Evolutionary conservation across 2,113 vertebrate genomes (phyloP).

Genomic region (Pollimyrus isidori): DNA sequence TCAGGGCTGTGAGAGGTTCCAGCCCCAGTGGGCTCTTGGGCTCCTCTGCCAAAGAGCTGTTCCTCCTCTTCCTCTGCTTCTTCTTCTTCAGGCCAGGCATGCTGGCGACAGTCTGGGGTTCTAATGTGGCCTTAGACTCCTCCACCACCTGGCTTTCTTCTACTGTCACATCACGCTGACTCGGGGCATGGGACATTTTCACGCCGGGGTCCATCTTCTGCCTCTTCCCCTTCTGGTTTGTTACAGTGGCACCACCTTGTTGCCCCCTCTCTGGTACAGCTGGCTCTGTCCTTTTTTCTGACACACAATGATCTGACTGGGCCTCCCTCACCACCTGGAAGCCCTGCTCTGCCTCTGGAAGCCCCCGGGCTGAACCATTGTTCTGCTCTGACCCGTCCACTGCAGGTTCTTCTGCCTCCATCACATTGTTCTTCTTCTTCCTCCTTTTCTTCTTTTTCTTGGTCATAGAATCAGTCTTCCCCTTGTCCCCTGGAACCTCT

Average conservation of each 20-base stretch:
- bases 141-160: not conserved
- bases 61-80: conserved; percentile 9
- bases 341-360: not conserved
- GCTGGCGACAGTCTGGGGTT: not conserved
- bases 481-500: not conserved
- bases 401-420: not conserved
- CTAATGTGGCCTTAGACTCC: not conserved
- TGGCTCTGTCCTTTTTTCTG: not conserved
- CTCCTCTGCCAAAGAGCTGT: not conserved
- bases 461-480: not conserved
- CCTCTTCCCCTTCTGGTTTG: not conserved
- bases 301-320: not conserved
- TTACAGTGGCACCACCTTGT: not conserved
- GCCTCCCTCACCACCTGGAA: not conserved
- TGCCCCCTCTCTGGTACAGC: not conserved
- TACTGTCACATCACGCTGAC: not conserved
- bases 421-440: conserved; percentile 30
- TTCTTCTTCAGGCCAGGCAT: not conserved
- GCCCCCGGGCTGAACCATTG: not conserved
- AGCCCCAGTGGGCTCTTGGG: not conserved
- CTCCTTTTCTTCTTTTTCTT: conserved; percentile 37
- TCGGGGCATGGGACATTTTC: not conserved
- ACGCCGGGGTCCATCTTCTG: not conserved
- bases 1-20: not conserved
- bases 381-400: not conserved